A percentile compares a stretch with the other conserved stretches of the same genome.
phyloP scores from a whole-genome alignment of 2,888 invertebrate genomes.

The Bhutanitis thaidina region DNA sequence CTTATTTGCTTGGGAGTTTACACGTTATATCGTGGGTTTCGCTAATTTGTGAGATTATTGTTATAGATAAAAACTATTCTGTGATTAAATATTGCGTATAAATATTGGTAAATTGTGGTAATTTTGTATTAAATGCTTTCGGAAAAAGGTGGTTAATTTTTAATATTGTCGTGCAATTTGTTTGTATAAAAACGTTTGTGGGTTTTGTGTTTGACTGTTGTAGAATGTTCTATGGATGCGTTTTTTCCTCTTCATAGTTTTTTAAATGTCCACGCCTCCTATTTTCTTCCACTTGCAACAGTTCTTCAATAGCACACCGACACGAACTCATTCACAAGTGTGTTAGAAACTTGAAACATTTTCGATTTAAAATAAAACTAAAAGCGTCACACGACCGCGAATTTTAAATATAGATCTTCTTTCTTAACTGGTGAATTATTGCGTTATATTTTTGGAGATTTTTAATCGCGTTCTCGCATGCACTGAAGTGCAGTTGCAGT shows the following conservation, averaged over 20 bases:
- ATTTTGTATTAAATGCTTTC: slow-evolving; percentile 35
- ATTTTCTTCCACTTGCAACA: slow-evolving; percentile 32
- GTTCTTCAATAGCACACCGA: slow-evolving; percentile 19
- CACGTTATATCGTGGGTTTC: slow-evolving; percentile 38
- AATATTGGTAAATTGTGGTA: slow-evolving; percentile 55
- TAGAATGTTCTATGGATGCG: slow-evolving; percentile 31
- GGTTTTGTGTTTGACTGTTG: slow-evolving; percentile 32
- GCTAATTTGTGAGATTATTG: slow-evolving; percentile 50
- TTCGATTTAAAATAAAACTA: slow-evolving; percentile 16
- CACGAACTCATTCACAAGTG: slow-evolving; percentile 12
- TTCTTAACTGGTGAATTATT: slow-evolving; percentile 24
- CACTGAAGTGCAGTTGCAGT: slow-evolving; percentile 77
- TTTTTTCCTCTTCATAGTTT: slow-evolving; percentile 78
- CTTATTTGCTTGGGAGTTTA: slow-evolving; percentile 65
- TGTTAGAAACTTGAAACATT: slow-evolving; percentile 25
- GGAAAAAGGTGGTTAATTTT: slow-evolving; percentile 33
- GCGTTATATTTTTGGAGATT: slow-evolving; percentile 46
- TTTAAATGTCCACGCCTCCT: slow-evolving; percentile 32
- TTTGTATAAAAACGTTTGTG: slow-evolving; percentile 52
- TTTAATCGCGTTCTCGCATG: slow-evolving; percentile 58
- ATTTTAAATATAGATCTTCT: slow-evolving; percentile 25
- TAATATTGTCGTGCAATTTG: slow-evolving; percentile 53
- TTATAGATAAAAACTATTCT: slow-evolving; percentile 49
- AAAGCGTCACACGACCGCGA: slow-evolving; percentile 22
- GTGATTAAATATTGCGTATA: slow-evolving; percentile 67